Evolutionary conservation across 2,113 vertebrate species (phyloP).

Genomic region (Potamarius usumacintae): DNA sequence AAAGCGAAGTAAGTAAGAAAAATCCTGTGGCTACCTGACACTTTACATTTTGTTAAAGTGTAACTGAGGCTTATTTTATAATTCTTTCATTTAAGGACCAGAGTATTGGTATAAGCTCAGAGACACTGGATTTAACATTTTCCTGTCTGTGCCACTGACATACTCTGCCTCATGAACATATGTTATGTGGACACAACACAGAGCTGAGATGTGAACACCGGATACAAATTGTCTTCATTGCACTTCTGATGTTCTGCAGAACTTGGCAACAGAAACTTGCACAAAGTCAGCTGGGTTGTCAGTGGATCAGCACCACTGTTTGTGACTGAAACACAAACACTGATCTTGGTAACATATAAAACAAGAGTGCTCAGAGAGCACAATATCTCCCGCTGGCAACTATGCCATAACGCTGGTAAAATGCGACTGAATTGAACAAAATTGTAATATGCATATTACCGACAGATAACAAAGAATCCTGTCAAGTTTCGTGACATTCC

Average conservation of each 20-base stretch:
- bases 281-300: not conserved
- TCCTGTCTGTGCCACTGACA: not conserved
- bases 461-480: too few species aligned
- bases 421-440: too few species aligned
- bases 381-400: too few species aligned
- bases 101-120: not conserved
- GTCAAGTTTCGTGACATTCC: too few species aligned
- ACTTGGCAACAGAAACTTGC: not conserved
- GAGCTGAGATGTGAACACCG: not conserved
- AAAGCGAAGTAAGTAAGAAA: not conserved
- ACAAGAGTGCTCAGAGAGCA: too few species aligned
- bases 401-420: too few species aligned
- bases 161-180: not conserved
- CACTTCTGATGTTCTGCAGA: constrained; percentile 2
- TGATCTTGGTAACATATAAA: not conserved
- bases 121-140: not conserved
- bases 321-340: not conserved
- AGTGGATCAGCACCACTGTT: not conserved
- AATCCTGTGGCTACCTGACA: not conserved
- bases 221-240: not conserved
- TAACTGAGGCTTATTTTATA: not conserved
- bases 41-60: not conserved
- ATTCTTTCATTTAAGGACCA: not conserved
- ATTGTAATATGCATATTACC: too few species aligned
- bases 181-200: not conserved